phyloP scores from a whole-genome alignment of 2,888 invertebrate species.

The Pollenia labialis region DNA sequence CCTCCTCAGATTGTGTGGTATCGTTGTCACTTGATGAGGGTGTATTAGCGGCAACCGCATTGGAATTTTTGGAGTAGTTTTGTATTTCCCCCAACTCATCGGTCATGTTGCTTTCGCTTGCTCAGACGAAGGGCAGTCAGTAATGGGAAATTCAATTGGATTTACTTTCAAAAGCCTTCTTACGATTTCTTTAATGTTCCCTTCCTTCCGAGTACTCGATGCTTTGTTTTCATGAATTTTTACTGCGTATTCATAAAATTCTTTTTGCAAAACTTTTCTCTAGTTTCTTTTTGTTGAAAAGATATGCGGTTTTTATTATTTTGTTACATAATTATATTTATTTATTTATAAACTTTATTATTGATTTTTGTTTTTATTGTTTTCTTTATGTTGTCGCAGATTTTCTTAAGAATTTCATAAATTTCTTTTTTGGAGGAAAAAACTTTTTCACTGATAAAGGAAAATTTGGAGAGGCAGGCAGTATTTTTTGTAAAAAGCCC shows the following conservation, averaged over 20 bases:
- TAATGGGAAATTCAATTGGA: conserved; percentile 10
- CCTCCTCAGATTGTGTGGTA: conserved; percentile 26
- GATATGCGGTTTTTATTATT: background rate
- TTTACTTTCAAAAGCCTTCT: background rate
- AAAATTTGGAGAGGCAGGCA: conserved; percentile 36
- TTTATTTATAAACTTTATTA: conserved; percentile 25
- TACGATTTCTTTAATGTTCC: background rate
- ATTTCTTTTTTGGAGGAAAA: conserved; percentile 45
- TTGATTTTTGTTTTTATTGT: conserved; percentile 40
- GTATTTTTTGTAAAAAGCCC: conserved; percentile 2
- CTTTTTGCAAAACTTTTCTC: conserved; percentile 2
- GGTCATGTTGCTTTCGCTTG: conserved; percentile 39
- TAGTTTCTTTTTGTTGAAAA: background rate
- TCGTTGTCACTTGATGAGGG: background rate
- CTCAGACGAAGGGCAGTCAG: no score
- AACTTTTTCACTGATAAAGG: conserved; percentile 59
- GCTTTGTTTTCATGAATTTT: conserved; percentile 15
- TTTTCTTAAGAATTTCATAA: conserved; percentile 46
- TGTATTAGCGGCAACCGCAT: background rate
- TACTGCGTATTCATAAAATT: conserved; percentile 59
- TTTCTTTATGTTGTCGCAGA: conserved; percentile 38
- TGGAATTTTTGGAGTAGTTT: conserved; percentile 14
- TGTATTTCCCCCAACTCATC: conserved; percentile 56
- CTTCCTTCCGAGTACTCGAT: background rate
- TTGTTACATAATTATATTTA: conserved; percentile 61